phyloP scores from a whole-genome alignment of 2,888 invertebrate genomes.

The Melanotus villosus region DNA sequence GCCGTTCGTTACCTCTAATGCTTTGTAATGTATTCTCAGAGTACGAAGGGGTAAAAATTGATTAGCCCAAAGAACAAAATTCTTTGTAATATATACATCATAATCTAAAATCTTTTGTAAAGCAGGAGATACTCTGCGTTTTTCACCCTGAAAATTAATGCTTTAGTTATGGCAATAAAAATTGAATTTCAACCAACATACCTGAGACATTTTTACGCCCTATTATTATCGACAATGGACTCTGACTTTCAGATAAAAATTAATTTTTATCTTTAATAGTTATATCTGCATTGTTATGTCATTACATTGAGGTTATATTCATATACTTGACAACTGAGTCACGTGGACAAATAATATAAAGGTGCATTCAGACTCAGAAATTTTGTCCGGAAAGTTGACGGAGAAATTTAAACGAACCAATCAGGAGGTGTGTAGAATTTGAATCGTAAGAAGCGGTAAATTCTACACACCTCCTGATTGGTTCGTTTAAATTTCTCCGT shows the following conservation, averaged over 20 bases:
- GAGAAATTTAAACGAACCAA: no score
- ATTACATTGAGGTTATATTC: no score
- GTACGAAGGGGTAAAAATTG: constrained; percentile 70
- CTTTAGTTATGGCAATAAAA: not conserved
- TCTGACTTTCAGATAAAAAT: not conserved
- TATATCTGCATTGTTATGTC: no score
- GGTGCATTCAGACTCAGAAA: no score
- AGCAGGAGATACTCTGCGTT: constrained; percentile 64
- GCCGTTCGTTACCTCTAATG: constrained; percentile 74
- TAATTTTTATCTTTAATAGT: not conserved
- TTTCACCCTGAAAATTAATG: not conserved
- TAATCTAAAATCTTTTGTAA: constrained; percentile 69
- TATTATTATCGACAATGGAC: not conserved
- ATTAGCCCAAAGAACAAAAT: constrained; percentile 69
- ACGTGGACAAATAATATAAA: no score
- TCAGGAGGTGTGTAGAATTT: no score
- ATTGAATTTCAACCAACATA: not conserved
- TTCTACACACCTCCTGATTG: no score
- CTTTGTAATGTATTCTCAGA: constrained; percentile 71
- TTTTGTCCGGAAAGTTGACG: no score
- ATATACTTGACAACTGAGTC: no score
- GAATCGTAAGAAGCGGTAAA: no score
- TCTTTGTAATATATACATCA: constrained; percentile 71
- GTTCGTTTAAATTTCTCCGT: no score
- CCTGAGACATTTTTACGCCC: not conserved